These are phyloP conservation scores for Chromobotia macracanthus DNA, from an alignment of 2,797 vertebrate genomes.

Conservation along the genomic window DNA sequence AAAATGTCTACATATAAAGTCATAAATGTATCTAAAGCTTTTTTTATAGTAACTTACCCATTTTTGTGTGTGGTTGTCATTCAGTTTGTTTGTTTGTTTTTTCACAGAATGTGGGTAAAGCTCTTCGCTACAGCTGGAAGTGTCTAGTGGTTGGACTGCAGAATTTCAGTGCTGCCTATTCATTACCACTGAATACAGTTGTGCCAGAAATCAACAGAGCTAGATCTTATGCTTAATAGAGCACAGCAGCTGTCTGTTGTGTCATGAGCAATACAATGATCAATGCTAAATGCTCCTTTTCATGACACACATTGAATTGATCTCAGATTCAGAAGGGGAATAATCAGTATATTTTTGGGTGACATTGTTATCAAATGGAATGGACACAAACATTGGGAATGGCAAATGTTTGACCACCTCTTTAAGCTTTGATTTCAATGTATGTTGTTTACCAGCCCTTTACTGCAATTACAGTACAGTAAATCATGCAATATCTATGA, in stretches of 20 bases:
- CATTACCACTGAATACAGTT: conserved; percentile 75
- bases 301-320: neutral
- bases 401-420: neutral
- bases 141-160: conserved; percentile 86
- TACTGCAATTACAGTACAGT: neutral
- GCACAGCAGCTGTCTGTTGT: neutral
- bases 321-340: neutral
- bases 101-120: conserved; percentile 84
- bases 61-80: neutral
- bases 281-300: too few relatives aligned
- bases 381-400: neutral
- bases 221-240: neutral
- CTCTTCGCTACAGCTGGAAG: conserved; percentile 81
- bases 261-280: neutral
- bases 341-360: neutral
- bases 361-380: neutral
- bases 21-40: neutral
- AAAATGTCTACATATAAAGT: too few relatives aligned
- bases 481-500: neutral
- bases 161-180: conserved; percentile 76
- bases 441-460: neutral
- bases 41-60: neutral
- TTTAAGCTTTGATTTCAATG: neutral
- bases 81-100: conserved; percentile 4
- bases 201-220: conserved; percentile 61